These are phyloP conservation scores for Zenarchopterus dispar DNA, from an alignment of 2,797 vertebrate species.

Conservation along the genomic window DNA sequence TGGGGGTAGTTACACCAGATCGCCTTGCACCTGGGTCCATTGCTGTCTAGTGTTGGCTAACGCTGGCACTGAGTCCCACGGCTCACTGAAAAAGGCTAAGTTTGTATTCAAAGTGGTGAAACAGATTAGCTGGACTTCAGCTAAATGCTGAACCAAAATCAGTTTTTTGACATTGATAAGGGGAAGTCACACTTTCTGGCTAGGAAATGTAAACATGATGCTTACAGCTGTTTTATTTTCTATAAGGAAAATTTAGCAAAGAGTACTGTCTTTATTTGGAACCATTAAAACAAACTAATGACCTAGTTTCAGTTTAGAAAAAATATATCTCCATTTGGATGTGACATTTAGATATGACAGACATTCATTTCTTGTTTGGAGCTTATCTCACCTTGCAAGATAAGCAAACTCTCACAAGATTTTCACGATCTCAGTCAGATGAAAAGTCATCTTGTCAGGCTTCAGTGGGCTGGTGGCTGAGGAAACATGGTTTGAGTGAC, in stretches of 20 bases:
- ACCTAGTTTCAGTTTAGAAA: background rate
- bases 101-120: constrained; percentile 36
- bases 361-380: no score
- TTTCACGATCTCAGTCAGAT: background rate
- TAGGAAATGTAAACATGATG: background rate
- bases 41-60: constrained; percentile 26
- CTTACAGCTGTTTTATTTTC: background rate
- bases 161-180: background rate
- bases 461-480: background rate
- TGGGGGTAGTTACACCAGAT: constrained; percentile 25
- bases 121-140: constrained; percentile 14
- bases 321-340: background rate
- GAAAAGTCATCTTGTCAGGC: background rate
- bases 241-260: background rate
- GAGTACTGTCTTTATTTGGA: background rate
- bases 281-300: background rate
- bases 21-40: constrained; percentile 46
- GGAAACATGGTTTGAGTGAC: background rate
- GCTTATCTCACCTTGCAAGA: no score
- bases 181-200: background rate
- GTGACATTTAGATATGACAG: background rate
- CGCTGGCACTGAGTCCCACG: constrained; percentile 24
- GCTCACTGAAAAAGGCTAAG: constrained; percentile 30
- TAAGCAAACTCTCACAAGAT: background rate
- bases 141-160: constrained; percentile 18